Base-by-base conservation (phyloP, 2,888 invertebrate genomes). In the Timandra comae region DNA sequence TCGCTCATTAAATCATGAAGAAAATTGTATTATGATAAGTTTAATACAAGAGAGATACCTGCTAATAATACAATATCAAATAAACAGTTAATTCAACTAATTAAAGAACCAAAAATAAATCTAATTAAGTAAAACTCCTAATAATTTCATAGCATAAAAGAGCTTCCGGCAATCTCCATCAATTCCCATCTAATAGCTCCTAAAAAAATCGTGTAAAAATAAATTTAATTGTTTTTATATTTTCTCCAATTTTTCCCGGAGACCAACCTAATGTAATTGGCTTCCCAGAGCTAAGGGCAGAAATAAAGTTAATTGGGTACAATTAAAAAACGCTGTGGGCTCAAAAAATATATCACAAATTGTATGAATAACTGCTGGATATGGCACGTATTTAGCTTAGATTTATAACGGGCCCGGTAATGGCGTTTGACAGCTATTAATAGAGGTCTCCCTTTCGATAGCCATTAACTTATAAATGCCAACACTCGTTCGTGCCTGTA, bases 261-360 rank as follows among this genome's bases (percentile, higher is more conserved):
- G 47, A 57, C 52, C 52, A 41, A 39, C 46, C 50, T 63, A 56
- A 65, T 70, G 58, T 71, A 75, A 74, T 74, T 74, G 66, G 65
- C 56, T 66, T 50, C 46, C 56, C 52, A 54, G 44, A 56, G 57
- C 57, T 49, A 51, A 61, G 59, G 61, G 63, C 52, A 52, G 64
- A 53, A 69, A 66, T 66, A 60, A 71, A 66, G 63, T 70, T 73
- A 76, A 76, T 75, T 76, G 71, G 66, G 56, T 62, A 66, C 70
- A 75, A 72, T 74, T 71, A 74, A 69, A 74, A 74, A 69, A 66
- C 52, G 63, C 64, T 63, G 65, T 45, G 52, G 56, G 50, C 52
- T 63, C 56, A 57, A 55, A 67, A 66, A 67, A 64, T 63, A 56
- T 68, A 59, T 59, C 49, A 44, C 38, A 20, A 39, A 38, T 27